Evolutionary conservation across 2,888 invertebrate species (phyloP).

Genomic region (Hermodice carunculata): DNA sequence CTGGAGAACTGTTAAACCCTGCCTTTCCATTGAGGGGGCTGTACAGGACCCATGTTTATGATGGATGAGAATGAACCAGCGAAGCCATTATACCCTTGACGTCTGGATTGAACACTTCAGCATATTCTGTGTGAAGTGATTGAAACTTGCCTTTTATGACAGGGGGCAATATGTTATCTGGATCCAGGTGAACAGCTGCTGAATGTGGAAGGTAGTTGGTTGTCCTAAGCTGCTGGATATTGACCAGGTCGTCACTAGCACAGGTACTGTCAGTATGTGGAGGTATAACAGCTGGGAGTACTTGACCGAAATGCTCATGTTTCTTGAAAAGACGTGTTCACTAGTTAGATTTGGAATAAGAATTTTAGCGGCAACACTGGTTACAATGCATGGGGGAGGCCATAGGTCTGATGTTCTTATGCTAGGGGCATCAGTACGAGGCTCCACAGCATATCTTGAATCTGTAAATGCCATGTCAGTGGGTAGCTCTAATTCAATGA

Average conservation of each 20-base stretch:
- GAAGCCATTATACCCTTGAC: slow-evolving; percentile 33
- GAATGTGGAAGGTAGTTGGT: too few relatives aligned
- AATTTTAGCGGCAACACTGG: slow-evolving; percentile 12
- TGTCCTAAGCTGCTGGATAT: too few relatives aligned
- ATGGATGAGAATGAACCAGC: slow-evolving; percentile 35
- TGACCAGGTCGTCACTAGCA: too few relatives aligned
- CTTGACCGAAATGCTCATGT: slow-evolving; percentile 34
- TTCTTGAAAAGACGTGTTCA: slow-evolving; percentile 16
- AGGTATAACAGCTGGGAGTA: too few relatives aligned
- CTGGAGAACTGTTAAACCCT: slow-evolving; percentile 37
- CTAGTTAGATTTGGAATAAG: slow-evolving; percentile 24
- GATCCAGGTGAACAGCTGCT: neutral
- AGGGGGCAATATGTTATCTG: neutral
- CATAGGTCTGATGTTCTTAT: neutral
- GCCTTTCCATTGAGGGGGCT: slow-evolving; percentile 37
- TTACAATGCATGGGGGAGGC: neutral
- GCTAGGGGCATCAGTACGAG: neutral
- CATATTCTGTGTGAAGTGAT: neutral
- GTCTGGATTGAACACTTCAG: neutral
- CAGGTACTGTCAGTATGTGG: too few relatives aligned
- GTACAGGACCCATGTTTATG: slow-evolving; percentile 39
- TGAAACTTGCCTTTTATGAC: neutral
- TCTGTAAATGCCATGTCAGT: too few relatives aligned
- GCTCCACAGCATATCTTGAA: neutral
- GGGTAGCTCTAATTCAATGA: neutral